A percentile compares a stretch with the other conserved stretches of the same genome.
Conservation (phyloP, 2,888 invertebrate genomes). For the Deroplatys truncata region DNA sequence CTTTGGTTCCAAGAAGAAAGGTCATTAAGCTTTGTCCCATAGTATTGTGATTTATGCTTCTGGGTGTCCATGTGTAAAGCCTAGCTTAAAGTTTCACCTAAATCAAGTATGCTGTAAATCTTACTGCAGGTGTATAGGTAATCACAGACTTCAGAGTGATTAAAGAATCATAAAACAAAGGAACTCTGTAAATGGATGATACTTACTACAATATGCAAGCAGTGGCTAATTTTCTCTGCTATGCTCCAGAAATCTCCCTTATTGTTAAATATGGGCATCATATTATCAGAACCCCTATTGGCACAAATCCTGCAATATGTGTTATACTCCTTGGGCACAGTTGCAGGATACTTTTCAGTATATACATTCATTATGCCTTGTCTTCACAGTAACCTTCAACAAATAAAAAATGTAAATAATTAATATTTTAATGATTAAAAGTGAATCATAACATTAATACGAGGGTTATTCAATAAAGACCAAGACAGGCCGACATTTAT, state of each 20-base stretch:
- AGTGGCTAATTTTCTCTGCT: constrained; percentile 15
- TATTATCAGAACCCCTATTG: not conserved
- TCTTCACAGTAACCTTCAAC: not conserved
- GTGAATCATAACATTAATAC: not conserved
- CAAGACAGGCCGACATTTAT: no score
- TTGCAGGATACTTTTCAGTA: not conserved
- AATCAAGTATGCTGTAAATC: no score
- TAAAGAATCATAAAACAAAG: not conserved
- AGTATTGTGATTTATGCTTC: no score
- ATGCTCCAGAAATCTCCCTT: constrained; percentile 11
- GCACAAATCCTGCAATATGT: constrained; percentile 10
- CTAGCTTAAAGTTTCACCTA: no score
- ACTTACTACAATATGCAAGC: constrained; percentile 8
- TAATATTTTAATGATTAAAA: not conserved
- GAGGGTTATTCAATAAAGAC: no score
- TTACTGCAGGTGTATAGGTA: no score
- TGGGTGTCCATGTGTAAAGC: no score
- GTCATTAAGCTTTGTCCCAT: no score
- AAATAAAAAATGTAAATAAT: not conserved
- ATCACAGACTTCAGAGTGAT: no score
- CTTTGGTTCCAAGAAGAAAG: no score
- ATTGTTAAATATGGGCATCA: constrained; percentile 4
- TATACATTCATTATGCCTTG: not conserved
- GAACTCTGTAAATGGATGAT: not conserved
- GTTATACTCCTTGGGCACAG: not conserved